These are phyloP conservation scores for Lissonota sp. DNA, from an alignment of 2,888 invertebrate species.

Conservation along the genomic window DNA sequence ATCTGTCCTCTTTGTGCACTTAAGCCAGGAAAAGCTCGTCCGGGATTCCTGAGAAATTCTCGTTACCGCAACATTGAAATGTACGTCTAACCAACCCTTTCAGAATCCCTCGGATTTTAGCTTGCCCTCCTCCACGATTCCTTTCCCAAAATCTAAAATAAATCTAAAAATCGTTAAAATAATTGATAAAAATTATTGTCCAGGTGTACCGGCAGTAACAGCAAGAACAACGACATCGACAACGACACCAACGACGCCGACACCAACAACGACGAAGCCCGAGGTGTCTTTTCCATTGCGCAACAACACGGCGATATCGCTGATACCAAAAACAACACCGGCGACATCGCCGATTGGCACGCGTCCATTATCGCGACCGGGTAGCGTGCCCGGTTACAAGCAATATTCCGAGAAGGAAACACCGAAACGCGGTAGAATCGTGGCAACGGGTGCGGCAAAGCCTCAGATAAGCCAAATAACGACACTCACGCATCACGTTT, in stretches of 20 bases:
- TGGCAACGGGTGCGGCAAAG: conserved; percentile 80
- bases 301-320: conserved; percentile 83
- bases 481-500: conserved; percentile 78
- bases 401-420: conserved; percentile 80
- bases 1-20: conserved; percentile 48
- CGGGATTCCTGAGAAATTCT: conserved; percentile 11
- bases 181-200: conserved; percentile 18
- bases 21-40: conserved; percentile 50
- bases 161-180: too few relatives aligned
- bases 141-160: too few relatives aligned
- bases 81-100: conserved; percentile 47
- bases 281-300: conserved; percentile 81
- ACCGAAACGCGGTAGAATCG: conserved; percentile 76
- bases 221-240: conserved; percentile 66
- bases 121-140: too few relatives aligned
- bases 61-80: conserved; percentile 57
- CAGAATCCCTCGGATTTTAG: conserved; percentile 29
- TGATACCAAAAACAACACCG: conserved; percentile 81
- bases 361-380: conserved; percentile 73
- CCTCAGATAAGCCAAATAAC: conserved; percentile 79
- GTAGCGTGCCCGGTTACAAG: conserved; percentile 75
- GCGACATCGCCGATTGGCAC: conserved; percentile 69
- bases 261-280: conserved; percentile 67
- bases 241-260: too few relatives aligned
- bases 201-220: conserved; percentile 71